Base-by-base conservation (phyloP, 2,113 vertebrate genomes). In the Platycercus adscitus region DNA sequence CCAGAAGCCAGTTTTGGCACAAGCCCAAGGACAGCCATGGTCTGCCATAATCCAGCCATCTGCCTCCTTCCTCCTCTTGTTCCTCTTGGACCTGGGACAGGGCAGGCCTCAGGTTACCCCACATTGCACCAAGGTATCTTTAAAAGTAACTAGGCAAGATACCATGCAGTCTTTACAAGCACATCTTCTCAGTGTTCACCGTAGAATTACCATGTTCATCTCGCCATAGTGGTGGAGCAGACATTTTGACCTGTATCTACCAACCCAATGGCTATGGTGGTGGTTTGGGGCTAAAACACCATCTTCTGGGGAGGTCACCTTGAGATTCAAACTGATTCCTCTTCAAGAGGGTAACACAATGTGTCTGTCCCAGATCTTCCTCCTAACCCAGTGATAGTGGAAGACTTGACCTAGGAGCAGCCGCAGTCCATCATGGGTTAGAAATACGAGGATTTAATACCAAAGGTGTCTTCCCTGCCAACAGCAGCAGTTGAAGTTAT, bases 181-280 rank as follows among this genome's bases (percentile, higher is more conserved):
- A 10, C 28, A n/a, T 43, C 29, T 61, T 61, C 41, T 33, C 29
- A 37, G n/a, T 15, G 9, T 29, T 52, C 20, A 6, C n/a, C 33
- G n/a, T 72, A 53, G 49, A 79, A 64, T 1, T 44, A 49, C 29
- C 11, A 11, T 3, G 25, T 77, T 73, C 71, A 50, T 15, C 35
- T 35, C 66, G 79, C 14, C 10, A 3, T 1, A 49, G n/a, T 0
- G 3, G 37, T 5, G 4, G 60, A 70, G 33, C n/a, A 43, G 3
- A 0, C 5, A 41, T 69, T 82, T 86, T 65, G 35, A 86, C 18
- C 11, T 1, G 0, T 31, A n/a, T 9, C 79, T 70, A 21, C 19
- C 31, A 78, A 19, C 16, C 12, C 55, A 56, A 26, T 3, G 50
- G 9, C 14, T 50, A 0, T 17, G 17, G 5, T 9, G 6, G 24